Base-by-base conservation (phyloP, 2,113 vertebrate genomes). In the Leucopsar rothschildi region DNA sequence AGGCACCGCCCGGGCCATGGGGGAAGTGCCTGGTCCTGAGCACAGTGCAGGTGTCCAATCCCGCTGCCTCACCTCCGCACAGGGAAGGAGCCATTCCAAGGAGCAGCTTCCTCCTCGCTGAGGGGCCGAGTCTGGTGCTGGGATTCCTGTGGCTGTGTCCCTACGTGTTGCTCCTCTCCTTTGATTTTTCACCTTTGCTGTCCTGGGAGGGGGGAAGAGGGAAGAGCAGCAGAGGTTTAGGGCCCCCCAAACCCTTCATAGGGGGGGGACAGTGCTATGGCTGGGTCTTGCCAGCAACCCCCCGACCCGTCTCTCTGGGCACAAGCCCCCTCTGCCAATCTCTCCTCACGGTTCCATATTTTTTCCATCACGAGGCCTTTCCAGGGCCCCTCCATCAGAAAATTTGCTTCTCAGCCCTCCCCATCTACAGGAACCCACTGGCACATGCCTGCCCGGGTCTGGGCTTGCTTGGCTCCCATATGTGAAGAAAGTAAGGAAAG, bases 81-180 rank as follows among this genome's bases (percentile, higher is more conserved):
- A 83, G 95, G 83, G 92, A 95, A 97, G 89, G 93, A 92, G 82
- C 92, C 87, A 20, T 85, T 77, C 81, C 92, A 19, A 84, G 76
- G 28, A 82, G 88, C 35, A 93, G 90, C 85, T 57, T 91, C 94
- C 93, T 91, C 86, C 78, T 82, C 31, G 82, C 85, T 14, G 35
- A 88, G 88, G 91, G 61, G 95, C 90, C 25, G 40, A 85, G 82
- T 76, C 25, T 20, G 91, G 77, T 35, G 88, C 42, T 52, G 86
- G 85, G 68, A 84, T 73, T 80, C 55, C 37, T 37, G 33, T 4
- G 15, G 89, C 90, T 14, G 1, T 22, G 12, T 69, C 93, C 92
- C 86, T 97, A 92, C 84, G 96, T 92, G 88, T 91, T 85, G 97
- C 76, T 97, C 96, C 97, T 95, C 89, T 97, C 96, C 95, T 97